Conservation (phyloP, 2,113 vertebrate genomes). For the Sceloporus tristichus region DNA sequence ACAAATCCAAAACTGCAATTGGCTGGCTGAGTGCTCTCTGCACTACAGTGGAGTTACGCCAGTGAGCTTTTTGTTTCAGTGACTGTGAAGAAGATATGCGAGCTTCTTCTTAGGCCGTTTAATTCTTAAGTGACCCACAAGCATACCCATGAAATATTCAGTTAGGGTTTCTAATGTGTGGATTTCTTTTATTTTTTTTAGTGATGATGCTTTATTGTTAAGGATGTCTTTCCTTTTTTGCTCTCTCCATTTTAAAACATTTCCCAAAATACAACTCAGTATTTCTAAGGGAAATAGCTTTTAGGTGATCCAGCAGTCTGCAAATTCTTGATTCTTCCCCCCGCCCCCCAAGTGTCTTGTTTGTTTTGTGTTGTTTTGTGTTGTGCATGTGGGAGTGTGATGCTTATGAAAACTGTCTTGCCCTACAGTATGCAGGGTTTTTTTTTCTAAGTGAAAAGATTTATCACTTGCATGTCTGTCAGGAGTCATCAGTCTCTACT, state of each 20-base stretch:
- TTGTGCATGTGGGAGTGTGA: background rate
- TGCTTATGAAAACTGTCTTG: background rate
- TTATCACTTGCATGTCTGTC: background rate
- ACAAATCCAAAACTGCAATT: no score
- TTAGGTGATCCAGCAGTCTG: background rate
- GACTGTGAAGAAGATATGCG: no score
- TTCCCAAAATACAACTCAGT: background rate
- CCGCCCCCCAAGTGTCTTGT: background rate
- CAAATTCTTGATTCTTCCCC: background rate
- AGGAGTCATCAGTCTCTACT: background rate
- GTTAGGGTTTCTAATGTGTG: background rate
- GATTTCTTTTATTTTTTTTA: background rate
- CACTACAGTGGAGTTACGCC: no score
- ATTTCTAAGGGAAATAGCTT: background rate
- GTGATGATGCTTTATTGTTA: background rate
- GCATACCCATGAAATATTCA: background rate
- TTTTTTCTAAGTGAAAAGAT: background rate
- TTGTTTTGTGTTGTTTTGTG: background rate
- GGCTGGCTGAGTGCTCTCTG: no score
- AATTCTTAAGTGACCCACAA: background rate
- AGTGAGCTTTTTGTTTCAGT: no score
- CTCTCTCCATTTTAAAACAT: background rate
- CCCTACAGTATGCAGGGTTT: background rate
- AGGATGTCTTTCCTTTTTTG: background rate
- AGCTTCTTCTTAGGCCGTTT: background rate